Evolutionary conservation across 1,140 invertebrate species (phyloP), one percentile per base, ranked within the genome.

Genomic region (Cyclargus thomasi): DNA sequence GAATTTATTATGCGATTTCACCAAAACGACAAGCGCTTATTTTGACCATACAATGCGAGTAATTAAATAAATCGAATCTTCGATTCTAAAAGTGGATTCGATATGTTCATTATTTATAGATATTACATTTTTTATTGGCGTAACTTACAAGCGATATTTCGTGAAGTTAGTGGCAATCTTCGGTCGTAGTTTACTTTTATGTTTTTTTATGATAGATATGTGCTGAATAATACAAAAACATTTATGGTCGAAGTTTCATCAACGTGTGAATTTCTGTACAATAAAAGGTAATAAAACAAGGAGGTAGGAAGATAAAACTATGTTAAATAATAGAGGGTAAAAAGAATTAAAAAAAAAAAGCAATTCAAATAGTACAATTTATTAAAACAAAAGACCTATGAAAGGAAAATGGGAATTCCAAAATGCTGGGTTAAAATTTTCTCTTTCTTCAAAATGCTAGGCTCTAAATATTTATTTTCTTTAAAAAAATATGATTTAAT

Each of bases 1-100:
- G 81, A 83, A 83, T 86, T 79, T 79, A 74, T 80, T 85, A 77
- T 68, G 71, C 64, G 69, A 70, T 78, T 75, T 75, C 63, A 64
- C 21, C 39, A 69, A 22, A 59, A 64, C 35, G 64, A 66, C 53
- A 66, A 59, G 55, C 55, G 18, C 20, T 59, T 59, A 59, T 59
- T 59, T 59, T 59, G 18, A 59, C 20, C 55, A 59, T 59, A 3
- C 6, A 20, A 18, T 11, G 10, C 18, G 18, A 20, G 55, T 59
- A 59, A 59, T 59, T 59, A 59, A 59, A 20, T 20, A 20, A 21
- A 59, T 59, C 55, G 55, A 18, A 59, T 21, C 55, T 21, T 59
- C 53, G 18, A 55, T 18, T 55, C 10, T 59, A 20, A 18, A 21
- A 59, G 20, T 20, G 55, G 55, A 20, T 20, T 59, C 20, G 55